Base-by-base conservation (phyloP, 2,888 invertebrate species). In the Melipona beecheii region DNA sequence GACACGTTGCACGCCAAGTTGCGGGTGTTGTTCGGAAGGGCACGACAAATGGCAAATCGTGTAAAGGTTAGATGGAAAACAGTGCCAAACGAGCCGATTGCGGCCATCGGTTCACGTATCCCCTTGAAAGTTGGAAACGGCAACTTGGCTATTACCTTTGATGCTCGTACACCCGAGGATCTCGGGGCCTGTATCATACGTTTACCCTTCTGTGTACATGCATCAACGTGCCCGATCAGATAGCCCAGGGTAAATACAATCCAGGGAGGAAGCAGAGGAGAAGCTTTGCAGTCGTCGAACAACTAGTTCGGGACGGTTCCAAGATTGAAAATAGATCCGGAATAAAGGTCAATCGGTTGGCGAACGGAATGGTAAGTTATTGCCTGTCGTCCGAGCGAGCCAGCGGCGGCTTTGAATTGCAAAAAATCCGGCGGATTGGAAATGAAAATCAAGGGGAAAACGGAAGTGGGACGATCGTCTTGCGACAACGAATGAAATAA, bases 311-410 rank as follows among this genome's bases (percentile, higher is more conserved):
- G 52, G n/a, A 69, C 58, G 64, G 62, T 64, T 64, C 58, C 69
- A 78, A 85, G 85, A 85, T 81, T 84, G 84, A 84, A 78, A 84
- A 84, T 77, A 81, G 75, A 78, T 76, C 75, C 50, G 81, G 80
- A 78, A 84, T 81, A 84, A 84, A 75, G 84, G 84, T 81, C 81
- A 73, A 81, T 81, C 77, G 80, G 84, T 36, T 75, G 75, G 72
- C 72, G 65, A 43, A 17, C 31, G n/a, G 76, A 54, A 75, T 36
- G 72, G 71, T 68, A 72, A 77, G 81, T 81, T 85, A 85, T 85
- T 85, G 81, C 68, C 68, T 75, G 81, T 68, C 80, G 70, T 49
- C 66, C 56, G 58, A 70, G 52, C 56, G 43, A 43, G 43, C 43
- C 43, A 43, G 43, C 62, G 31, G 9, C 36, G 50, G 24, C 68